Conservation (phyloP, 2,888 invertebrate species). For the Electrophaes corylata region DNA sequence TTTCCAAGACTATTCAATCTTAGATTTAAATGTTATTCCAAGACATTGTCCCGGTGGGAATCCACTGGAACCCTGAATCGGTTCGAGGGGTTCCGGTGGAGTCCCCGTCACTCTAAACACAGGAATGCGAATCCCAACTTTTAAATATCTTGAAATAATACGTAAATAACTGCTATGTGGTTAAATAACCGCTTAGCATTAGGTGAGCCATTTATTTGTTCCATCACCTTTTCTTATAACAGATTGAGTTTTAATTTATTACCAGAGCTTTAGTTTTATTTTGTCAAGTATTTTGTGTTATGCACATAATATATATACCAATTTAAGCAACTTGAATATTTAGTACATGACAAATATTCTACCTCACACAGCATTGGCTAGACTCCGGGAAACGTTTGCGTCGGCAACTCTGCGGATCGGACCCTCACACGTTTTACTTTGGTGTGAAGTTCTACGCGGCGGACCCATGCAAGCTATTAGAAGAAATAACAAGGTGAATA, state of each 20-base stretch:
- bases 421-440: conserved; percentile 95
- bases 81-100: too few relatives aligned
- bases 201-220: too few relatives aligned
- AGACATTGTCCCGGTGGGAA: too few relatives aligned
- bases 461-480: conserved; percentile 97
- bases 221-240: too few relatives aligned
- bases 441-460: conserved; percentile 99
- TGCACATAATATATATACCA: not conserved
- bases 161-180: too few relatives aligned
- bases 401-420: conserved; percentile 92
- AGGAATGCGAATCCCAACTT: too few relatives aligned
- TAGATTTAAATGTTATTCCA: too few relatives aligned
- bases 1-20: conserved; percentile 13
- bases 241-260: not conserved
- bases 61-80: too few relatives aligned
- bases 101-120: too few relatives aligned
- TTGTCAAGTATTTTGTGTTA: not conserved
- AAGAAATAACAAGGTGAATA: conserved; percentile 90
- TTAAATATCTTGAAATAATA: too few relatives aligned
- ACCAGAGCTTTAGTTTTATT: not conserved
- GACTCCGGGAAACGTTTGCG: conserved; percentile 95
- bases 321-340: not conserved
- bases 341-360: not conserved
- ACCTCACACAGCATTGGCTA: conserved; percentile 92
- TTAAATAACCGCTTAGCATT: too few relatives aligned